A percentile compares a stretch with the other conserved stretches of the same genome.
Conservation (phyloP, 2,113 vertebrate genomes). For the Leptocoma aspasia region DNA sequence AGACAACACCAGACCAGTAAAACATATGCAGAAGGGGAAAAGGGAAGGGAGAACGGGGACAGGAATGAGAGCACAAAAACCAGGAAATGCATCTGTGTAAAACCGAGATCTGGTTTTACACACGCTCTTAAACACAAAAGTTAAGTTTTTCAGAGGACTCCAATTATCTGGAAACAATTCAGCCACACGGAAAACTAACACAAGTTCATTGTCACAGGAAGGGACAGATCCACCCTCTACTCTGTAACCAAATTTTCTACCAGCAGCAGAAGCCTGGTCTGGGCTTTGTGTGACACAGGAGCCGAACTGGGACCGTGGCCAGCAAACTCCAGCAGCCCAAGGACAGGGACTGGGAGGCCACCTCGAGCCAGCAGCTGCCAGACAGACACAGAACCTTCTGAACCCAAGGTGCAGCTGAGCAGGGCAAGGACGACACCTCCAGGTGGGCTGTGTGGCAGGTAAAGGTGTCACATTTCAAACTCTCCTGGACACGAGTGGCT, state of each 20-base stretch:
- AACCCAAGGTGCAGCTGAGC: background rate
- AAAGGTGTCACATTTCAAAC: background rate
- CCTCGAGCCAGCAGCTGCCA: background rate
- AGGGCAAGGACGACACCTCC: background rate
- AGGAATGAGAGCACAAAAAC: slow-evolving; percentile 22
- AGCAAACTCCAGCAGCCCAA: background rate
- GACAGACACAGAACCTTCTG: background rate
- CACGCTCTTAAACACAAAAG: background rate
- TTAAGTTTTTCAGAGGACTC: background rate
- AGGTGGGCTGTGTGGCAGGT: background rate
- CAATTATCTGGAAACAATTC: background rate
- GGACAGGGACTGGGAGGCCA: background rate
- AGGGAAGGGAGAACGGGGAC: slow-evolving; percentile 28
- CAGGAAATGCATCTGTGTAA: slow-evolving; percentile 38
- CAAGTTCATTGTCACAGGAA: background rate
- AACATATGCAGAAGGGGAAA: slow-evolving; percentile 45
- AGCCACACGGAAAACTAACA: background rate
- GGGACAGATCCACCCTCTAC: background rate
- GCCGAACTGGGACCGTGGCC: background rate
- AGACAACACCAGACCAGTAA: slow-evolving; percentile 56
- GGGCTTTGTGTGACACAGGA: background rate
- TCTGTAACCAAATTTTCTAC: background rate
- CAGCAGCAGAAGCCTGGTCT: background rate
- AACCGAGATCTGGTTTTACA: slow-evolving; percentile 19
- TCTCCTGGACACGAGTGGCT: background rate